A percentile compares a stretch with the other conserved stretches of the same genome.
phyloP scores from a whole-genome alignment of 2,888 invertebrate species.

The Nemotelus nigrinus region DNA sequence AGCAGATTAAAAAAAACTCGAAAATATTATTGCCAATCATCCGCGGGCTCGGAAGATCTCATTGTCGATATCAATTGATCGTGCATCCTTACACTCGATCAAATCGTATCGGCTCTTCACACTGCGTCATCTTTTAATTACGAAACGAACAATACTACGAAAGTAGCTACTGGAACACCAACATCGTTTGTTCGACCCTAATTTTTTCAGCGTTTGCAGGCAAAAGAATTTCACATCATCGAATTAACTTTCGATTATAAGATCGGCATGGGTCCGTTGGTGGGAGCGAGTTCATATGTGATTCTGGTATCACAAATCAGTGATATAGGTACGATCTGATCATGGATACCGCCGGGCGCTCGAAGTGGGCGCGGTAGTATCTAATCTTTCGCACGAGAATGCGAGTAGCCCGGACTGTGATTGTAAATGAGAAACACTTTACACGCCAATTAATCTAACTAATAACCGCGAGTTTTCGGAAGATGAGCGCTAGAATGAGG shows the following conservation, averaged over 20 bases:
- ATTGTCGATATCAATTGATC: neutral
- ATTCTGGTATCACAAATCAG: neutral
- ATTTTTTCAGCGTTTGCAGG: slow-evolving; percentile 2
- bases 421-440: slow-evolving; percentile 32
- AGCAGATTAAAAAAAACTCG: too few relatives aligned
- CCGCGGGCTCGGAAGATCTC: too few relatives aligned
- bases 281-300: slow-evolving; percentile 34
- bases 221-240: slow-evolving; percentile 45
- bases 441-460: slow-evolving; percentile 45
- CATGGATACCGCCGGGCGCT: neutral
- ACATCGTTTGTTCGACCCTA: slow-evolving; percentile 26
- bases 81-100: neutral
- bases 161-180: slow-evolving; percentile 44
- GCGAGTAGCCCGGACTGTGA: neutral
- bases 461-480: slow-evolving; percentile 29
- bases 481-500: slow-evolving; percentile 19
- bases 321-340: too few relatives aligned
- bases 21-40: too few relatives aligned
- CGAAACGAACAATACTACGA: slow-evolving; percentile 39
- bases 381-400: neutral
- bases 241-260: slow-evolving; percentile 44
- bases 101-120: slow-evolving; percentile 8
- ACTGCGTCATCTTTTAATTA: slow-evolving; percentile 44
- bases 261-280: slow-evolving; percentile 41
- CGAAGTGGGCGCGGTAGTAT: slow-evolving; percentile 15